A percentile compares a stretch with the other conserved stretches of the same genome.
These are phyloP conservation scores for Pachyramphus minor DNA, from an alignment of 2,113 vertebrate genomes.

Conservation along the genomic window DNA sequence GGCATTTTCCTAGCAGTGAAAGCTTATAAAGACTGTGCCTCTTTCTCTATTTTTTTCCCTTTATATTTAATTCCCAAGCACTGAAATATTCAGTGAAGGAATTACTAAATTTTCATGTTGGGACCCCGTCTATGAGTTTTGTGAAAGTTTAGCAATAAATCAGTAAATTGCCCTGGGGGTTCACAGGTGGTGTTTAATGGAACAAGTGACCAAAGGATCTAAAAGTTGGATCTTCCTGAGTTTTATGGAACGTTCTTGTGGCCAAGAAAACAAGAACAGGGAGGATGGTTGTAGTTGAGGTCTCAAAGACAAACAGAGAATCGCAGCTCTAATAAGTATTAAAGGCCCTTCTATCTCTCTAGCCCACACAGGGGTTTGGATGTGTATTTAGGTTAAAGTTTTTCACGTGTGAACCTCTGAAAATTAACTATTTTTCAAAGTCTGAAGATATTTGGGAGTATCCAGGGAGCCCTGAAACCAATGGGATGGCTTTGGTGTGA, in stretches of 20 bases:
- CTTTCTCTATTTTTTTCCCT: neutral
- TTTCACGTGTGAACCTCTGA: neutral
- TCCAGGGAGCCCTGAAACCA: neutral
- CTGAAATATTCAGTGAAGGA: neutral
- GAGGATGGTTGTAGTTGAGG: neutral
- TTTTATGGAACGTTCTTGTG: neutral
- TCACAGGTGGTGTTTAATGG: neutral
- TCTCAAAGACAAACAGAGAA: neutral
- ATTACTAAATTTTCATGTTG: neutral
- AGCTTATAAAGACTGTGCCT: neutral
- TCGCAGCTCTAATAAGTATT: neutral
- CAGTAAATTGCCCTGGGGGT: neutral
- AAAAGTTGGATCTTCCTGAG: neutral
- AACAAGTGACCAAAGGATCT: neutral
- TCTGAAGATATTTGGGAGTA: neutral
- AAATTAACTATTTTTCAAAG: neutral
- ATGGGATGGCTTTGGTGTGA: neutral
- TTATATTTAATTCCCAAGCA: neutral
- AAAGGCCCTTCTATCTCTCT: neutral
- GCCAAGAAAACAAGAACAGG: neutral
- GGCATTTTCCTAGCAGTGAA: neutral
- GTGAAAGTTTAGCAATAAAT: neutral
- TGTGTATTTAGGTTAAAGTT: neutral
- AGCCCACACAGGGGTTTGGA: neutral
- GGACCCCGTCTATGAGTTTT: neutral